Evolutionary conservation across 2,113 vertebrate species (phyloP).

Genomic region (Oryzias curvinotus): DNA sequence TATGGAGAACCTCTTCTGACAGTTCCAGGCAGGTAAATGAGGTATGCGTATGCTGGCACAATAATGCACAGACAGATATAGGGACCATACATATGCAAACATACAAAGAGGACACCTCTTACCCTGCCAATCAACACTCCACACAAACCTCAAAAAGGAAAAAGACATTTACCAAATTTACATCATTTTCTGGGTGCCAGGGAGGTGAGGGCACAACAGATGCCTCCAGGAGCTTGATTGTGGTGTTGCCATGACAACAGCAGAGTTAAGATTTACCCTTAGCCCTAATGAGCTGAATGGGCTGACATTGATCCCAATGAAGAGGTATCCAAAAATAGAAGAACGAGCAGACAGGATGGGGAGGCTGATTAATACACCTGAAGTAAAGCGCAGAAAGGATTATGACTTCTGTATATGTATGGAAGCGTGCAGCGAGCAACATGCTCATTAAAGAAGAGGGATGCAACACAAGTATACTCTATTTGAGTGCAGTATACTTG

Average conservation of each 20-base stretch:
- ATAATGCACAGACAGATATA: background rate
- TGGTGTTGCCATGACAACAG: constrained; percentile 60
- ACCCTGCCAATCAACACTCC: background rate
- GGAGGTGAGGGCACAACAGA: constrained; percentile 19
- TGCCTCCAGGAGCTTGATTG: constrained; percentile 32
- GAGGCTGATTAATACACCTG: background rate
- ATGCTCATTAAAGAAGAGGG: too few species aligned
- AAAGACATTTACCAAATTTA: constrained; percentile 12
- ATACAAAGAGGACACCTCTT: background rate
- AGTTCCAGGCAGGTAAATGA: background rate
- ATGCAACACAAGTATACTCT: too few species aligned
- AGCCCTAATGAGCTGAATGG: constrained; percentile 55
- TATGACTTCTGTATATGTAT: background rate
- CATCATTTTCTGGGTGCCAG: constrained; percentile 20
- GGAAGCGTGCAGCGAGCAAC: too few species aligned
- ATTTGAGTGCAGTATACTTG: too few species aligned
- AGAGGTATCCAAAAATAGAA: constrained; percentile 16
- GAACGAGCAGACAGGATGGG: background rate
- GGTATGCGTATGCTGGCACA: background rate
- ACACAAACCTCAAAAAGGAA: background rate
- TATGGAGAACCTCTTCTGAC: constrained; percentile 7
- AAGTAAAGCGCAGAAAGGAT: background rate
- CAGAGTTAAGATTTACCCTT: constrained; percentile 41
- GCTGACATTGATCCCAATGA: constrained; percentile 30
- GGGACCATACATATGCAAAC: background rate